Evolutionary conservation across 2,797 vertebrate genomes (phyloP).

Genomic region (Chaunax sp.): DNA sequence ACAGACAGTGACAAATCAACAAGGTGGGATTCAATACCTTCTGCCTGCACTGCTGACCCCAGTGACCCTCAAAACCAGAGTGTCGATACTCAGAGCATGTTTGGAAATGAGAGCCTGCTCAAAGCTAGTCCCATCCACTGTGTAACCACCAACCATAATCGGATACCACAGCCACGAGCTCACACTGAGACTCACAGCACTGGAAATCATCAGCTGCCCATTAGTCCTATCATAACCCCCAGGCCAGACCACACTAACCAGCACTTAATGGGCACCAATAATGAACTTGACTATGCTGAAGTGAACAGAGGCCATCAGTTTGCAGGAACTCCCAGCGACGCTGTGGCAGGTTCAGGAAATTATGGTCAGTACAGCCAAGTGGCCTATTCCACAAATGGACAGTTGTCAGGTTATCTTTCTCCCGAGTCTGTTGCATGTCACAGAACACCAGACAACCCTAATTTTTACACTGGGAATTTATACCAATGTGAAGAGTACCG

Average conservation of each 20-base stretch:
- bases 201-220: not conserved
- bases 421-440: not conserved
- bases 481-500: not conserved
- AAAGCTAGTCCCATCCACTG: rapidly evolving
- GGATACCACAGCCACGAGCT: not conserved
- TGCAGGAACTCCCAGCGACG: not conserved
- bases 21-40: no score
- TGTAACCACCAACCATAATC: not conserved
- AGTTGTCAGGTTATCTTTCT: not conserved
- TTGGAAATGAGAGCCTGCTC: not conserved
- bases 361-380: not conserved
- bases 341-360: not conserved
- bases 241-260: not conserved
- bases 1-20: no score
- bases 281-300: not conserved
- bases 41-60: not conserved
- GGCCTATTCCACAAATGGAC: not conserved
- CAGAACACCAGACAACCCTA: not conserved
- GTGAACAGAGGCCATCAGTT: not conserved
- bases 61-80: constrained; percentile 1
- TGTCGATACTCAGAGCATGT: not conserved
- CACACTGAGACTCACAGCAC: not conserved
- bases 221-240: constrained; percentile 2
- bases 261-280: not conserved
- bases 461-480: not conserved